These are phyloP conservation scores for Antennarius maculatus DNA, from an alignment of 2,797 vertebrate species.

Conservation along the genomic window DNA sequence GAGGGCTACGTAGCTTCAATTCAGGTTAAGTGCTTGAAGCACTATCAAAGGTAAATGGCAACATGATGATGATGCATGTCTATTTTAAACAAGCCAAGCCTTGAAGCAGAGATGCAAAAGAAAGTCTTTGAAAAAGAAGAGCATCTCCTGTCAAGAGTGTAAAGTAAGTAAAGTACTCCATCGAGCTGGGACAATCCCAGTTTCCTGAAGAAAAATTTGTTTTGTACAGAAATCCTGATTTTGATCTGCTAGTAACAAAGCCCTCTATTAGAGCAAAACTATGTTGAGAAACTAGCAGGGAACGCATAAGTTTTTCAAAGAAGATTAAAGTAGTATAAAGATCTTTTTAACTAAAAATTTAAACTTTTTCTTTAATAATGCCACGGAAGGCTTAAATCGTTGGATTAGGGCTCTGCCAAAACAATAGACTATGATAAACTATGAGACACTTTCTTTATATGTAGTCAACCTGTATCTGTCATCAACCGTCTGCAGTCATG, in stretches of 20 bases:
- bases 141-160: slow-evolving; percentile 42
- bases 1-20: slow-evolving; percentile 10
- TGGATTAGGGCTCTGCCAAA: not conserved
- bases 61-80: slow-evolving; percentile 32
- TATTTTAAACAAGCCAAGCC: slow-evolving; percentile 58
- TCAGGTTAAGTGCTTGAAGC: slow-evolving; percentile 31
- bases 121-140: slow-evolving; percentile 51
- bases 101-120: slow-evolving; percentile 53
- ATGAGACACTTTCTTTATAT: no score
- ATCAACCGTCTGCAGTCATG: slow-evolving; percentile 19
- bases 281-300: slow-evolving; percentile 4
- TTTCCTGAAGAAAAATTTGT: slow-evolving; percentile 69
- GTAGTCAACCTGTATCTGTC: no score
- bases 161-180: slow-evolving; percentile 49
- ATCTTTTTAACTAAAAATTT: not conserved
- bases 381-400: not conserved
- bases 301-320: not conserved
- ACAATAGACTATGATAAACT: not conserved
- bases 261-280: slow-evolving; percentile 17
- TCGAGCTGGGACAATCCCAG: slow-evolving; percentile 53
- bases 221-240: slow-evolving; percentile 51
- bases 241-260: slow-evolving; percentile 23
- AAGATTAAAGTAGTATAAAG: not conserved
- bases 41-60: slow-evolving; percentile 51
- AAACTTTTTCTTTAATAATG: not conserved